Base-by-base conservation (phyloP, 2,113 vertebrate genomes). In the Pungitius pungitius region DNA sequence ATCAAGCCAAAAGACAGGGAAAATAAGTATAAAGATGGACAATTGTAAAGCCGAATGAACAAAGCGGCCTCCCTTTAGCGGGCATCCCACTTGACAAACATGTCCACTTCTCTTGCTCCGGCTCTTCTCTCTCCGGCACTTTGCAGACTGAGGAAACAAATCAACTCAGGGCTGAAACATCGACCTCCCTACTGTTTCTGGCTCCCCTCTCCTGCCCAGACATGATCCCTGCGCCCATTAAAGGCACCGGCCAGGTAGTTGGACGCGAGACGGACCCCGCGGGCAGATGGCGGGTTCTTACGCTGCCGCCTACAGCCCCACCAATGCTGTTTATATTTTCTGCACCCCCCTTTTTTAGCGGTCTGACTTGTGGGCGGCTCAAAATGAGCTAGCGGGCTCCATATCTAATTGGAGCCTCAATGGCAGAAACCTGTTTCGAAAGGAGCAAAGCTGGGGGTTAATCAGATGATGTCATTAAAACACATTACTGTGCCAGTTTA, bases 391-490 rank as follows among this genome's bases (percentile, higher is more conserved):
- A 4, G 43, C 35, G 71, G 67, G 47, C 30, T 72, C 47, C 49
- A 78, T 63, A 59, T 62, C 49, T 55, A 26, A 81, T 30, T 42
- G 43, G 40, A 64, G 73, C 62, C 65, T 63, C 62, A 66, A 85
- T 73, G 75, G 54, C 18, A 35, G 15, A 37, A 70, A 69, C 66
- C 72, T 24, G 67, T 82, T 24, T 78, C n/a, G n/a, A n/a, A n/a
- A n/a, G n/a, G n/a, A 57, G 81, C 45, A 47, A 79, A 60, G 57
- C 45, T 12, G 11, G 57, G n/a, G 75, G 75, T 84, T 86, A 86
- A 85, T 89, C 79, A 81, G 73, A 58, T 18, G 17, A 61, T 70
- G 81, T 61, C 70, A 67, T 85, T 85, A 78, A 84, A 86, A 77
- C 24, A 61, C 69, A 87, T 87, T 79, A 80, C 65, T 63, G 24